Conservation (phyloP, 2,797 vertebrate species). For the Merluccius polli region DNA sequence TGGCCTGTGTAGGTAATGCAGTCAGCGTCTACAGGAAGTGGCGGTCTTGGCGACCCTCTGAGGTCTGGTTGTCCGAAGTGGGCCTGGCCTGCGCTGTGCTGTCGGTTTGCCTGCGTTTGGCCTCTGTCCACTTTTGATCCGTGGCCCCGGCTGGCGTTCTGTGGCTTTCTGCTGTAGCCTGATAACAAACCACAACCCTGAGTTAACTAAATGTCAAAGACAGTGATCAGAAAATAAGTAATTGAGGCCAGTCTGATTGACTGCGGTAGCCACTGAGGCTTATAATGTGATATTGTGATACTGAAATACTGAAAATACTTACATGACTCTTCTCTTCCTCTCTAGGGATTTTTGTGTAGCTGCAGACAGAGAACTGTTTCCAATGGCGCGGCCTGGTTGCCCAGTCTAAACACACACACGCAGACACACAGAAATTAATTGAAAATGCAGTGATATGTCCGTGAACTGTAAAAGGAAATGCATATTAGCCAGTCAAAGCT, state of each 20-base stretch:
- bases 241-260: no score
- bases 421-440: background rate
- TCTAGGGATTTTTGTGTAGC: conserved; percentile 72
- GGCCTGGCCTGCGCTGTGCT: conserved; percentile 41
- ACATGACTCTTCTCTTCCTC: conserved; percentile 68
- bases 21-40: conserved; percentile 52
- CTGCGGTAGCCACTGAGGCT: background rate
- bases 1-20: conserved; percentile 52
- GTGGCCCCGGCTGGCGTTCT: conserved; percentile 25
- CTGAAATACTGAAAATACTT: conserved; percentile 38
- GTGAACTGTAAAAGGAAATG: background rate
- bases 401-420: conserved; percentile 41
- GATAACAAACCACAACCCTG: conserved; percentile 21
- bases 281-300: background rate
- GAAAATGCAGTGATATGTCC: conserved; percentile 3
- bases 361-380: conserved; percentile 60
- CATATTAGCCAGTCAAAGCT: background rate
- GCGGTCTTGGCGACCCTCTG: conserved; percentile 58
- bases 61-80: conserved; percentile 59
- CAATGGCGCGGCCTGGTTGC: conserved; percentile 11
- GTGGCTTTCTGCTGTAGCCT: conserved; percentile 58
- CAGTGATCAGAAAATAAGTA: no score
- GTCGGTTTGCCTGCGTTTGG: conserved; percentile 25
- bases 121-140: conserved; percentile 30
- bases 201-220: conserved; percentile 10